phyloP scores from a whole-genome alignment of 2,888 invertebrate species.

The Cheilosia vulpina region DNA sequence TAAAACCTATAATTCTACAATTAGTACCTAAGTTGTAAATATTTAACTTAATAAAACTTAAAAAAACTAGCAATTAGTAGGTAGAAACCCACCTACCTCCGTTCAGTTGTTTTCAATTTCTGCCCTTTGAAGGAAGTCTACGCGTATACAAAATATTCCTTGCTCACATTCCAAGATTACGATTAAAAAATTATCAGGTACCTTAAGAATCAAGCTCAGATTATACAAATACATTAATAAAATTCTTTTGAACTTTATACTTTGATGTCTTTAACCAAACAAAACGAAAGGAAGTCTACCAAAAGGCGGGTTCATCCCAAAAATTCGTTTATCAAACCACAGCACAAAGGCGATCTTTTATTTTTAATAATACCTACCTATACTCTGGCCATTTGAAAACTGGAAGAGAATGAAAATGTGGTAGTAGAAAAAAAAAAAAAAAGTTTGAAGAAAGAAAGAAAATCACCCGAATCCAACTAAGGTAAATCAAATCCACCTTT shows the following conservation, averaged over 20 bases:
- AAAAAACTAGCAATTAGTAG: too few relatives aligned
- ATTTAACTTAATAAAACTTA: too few relatives aligned
- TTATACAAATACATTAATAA: background rate
- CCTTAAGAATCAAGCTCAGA: background rate
- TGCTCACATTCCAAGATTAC: too few relatives aligned
- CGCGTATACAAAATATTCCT: too few relatives aligned
- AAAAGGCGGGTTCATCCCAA: conserved; percentile 17
- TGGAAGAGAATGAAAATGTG: conserved; percentile 47
- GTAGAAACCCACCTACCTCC: too few relatives aligned
- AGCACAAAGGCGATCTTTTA: conserved; percentile 46
- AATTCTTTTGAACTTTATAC: conserved; percentile 9
- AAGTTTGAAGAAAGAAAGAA: conserved; percentile 4
- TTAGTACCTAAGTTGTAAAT: too few relatives aligned
- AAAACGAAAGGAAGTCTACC: conserved; percentile 1
- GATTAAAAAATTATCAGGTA: background rate
- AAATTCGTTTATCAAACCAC: conserved; percentile 50
- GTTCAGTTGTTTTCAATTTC: too few relatives aligned
- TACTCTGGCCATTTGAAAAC: conserved; percentile 13
- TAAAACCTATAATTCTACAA: too few relatives aligned
- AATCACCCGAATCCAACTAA: conserved; percentile 63
- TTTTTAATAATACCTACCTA: conserved; percentile 50
- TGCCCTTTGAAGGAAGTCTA: too few relatives aligned
- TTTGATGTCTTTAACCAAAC: conserved; percentile 34
- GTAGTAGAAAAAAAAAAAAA: conserved; percentile 26
- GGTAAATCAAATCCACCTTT: conserved; percentile 75